Evolutionary conservation across 2,797 vertebrate species (phyloP), one percentile per base, ranked within the genome.

Genomic region (Crenichthys baileyi): DNA sequence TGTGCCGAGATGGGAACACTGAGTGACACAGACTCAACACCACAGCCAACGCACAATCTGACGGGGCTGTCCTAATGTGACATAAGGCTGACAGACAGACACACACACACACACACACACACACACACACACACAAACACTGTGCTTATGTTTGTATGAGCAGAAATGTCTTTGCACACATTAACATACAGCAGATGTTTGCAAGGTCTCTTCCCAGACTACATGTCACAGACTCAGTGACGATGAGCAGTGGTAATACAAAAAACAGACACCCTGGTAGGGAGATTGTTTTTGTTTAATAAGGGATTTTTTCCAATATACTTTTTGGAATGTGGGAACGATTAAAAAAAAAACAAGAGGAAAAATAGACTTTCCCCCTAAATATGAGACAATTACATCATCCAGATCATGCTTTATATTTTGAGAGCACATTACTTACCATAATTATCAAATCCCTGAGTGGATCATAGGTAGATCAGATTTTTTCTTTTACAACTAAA

Each of bases 1-100:
- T 88, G 72, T 82, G 79, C 70, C 44, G 78, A 90, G 90, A 91
- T 72, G 5, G 87, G 85, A 85, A 89, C 87, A 83, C 83, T 73
- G 79, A 53, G 85, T 89, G 82, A 90, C 87, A 87, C 74, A 58
- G 77, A 77, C 77, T 87, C 79, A 5, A 78, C 83, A 75, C 76
- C 41, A 31, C 75, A 2, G 72, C 82, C 81, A 7, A 56, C 87
- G 81, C 78, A 39, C 80, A 77, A 53, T 74, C 77, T 87, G 84
- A 90, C 80, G 81, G 73, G 63, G 73, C 76, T 24, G 84, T 85
- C 84, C 88, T 85, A 22, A 36, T 71, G 70, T 74, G 78, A 82
- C 87, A 82, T 0, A 44, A 75, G 55, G 20, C 63, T 29, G 15
- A 48, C 61, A 9, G 48, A 73, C 24, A 73, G 26, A 73, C 44